Percentiles rank a stretch among this genome's conserved stretches.
Evolutionary conservation across 2,888 invertebrate genomes (phyloP).

Genomic region (Drosophila colorata): DNA sequence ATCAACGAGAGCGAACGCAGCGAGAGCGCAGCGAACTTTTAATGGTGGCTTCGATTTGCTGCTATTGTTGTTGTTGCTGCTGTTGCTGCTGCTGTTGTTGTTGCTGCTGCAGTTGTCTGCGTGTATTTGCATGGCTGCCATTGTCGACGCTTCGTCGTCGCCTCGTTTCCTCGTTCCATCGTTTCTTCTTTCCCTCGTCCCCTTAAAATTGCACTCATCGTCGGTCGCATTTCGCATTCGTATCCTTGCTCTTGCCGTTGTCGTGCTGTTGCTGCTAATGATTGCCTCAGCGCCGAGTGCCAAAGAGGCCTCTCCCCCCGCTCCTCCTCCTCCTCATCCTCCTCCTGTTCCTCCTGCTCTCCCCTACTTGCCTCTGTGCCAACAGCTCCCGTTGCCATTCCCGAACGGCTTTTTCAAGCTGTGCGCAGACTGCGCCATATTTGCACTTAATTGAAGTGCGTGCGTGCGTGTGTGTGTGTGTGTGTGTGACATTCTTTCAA

Average conservation of each 20-base stretch:
- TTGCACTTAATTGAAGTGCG: conserved; percentile 81
- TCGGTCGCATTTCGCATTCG: conserved; percentile 46
- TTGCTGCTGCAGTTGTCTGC: conserved; percentile 57
- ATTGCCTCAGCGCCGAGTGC: conserved; percentile 64
- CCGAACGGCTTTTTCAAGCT: conserved; percentile 59
- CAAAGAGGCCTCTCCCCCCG: conserved; percentile 5
- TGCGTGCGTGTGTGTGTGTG: conserved; percentile 32
- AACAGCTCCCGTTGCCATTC: conserved; percentile 44
- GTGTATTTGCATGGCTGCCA: conserved; percentile 76
- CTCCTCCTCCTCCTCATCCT: background rate
- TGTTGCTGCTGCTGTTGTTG: conserved; percentile 37
- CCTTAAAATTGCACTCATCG: conserved; percentile 58
- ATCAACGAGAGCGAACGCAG: conserved; percentile 20
- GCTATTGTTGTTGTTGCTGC: conserved; percentile 27
- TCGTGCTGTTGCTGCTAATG: conserved; percentile 79
- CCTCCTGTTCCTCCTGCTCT: background rate
- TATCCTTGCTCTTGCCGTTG: conserved; percentile 44
- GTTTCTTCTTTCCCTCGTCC: background rate
- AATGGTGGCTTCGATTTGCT: conserved; percentile 79
- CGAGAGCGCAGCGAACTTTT: conserved; percentile 60
- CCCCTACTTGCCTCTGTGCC: background rate
- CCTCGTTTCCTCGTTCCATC: background rate
- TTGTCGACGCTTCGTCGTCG: conserved; percentile 12
- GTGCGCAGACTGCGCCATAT: conserved; percentile 78
- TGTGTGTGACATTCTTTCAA: conserved; percentile 19